Conservation (phyloP, 2,113 vertebrate species). For the Guaruba guarouba region DNA sequence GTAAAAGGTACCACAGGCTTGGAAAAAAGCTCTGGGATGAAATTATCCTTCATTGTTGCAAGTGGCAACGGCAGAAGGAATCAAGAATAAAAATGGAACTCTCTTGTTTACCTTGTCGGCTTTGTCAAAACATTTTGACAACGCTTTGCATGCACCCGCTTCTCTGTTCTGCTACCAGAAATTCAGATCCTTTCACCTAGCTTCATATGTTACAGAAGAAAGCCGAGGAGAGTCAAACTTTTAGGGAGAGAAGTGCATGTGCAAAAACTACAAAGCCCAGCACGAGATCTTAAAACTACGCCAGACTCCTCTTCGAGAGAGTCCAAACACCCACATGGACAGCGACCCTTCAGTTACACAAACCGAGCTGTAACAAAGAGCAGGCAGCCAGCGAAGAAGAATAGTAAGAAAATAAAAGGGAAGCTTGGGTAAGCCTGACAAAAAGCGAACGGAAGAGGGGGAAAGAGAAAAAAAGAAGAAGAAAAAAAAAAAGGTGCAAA, state of each 20-base stretch:
- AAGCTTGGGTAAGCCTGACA: neutral
- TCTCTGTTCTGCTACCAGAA: constrained; percentile 25
- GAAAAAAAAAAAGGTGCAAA: neutral
- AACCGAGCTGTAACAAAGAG: constrained; percentile 7
- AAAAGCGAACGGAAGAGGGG: neutral
- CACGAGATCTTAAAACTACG: neutral
- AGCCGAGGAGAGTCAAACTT: neutral
- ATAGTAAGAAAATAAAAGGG: neutral
- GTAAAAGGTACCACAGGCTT: constrained; percentile 30
- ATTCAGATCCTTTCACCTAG: constrained; percentile 35
- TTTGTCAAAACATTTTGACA: constrained; percentile 62
- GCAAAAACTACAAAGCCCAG: neutral
- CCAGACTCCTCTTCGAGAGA: neutral
- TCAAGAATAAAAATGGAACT: constrained; percentile 52
- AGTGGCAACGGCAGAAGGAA: constrained; percentile 22
- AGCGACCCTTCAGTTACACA: neutral
- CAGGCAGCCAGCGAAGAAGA: neutral
- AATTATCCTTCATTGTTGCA: constrained; percentile 53
- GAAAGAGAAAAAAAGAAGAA: neutral
- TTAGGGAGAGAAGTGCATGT: neutral
- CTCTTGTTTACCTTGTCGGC: constrained; percentile 39
- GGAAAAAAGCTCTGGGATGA: constrained; percentile 30
- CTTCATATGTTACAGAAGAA: neutral
- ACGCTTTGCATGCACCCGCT: neutral
- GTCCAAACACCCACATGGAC: neutral